Conservation (phyloP, 2,888 invertebrate genomes). For the Scelioninae gen. 1 region DNA sequence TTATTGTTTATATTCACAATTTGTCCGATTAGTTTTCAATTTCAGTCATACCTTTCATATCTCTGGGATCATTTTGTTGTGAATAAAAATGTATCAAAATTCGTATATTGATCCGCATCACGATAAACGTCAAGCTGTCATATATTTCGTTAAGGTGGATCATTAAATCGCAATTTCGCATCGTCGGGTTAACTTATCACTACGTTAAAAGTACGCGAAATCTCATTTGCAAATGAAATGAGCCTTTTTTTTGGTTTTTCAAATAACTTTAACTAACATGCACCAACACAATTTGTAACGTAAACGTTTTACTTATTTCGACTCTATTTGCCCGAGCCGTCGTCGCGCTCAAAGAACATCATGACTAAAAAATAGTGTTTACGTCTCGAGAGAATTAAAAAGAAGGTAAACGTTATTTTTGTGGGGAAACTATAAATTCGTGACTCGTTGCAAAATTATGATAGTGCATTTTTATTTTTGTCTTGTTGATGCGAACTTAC, state of each 20-base stretch:
- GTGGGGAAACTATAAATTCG: background rate
- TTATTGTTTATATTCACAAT: too few relatives aligned
- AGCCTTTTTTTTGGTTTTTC: conserved; percentile 25
- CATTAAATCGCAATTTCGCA: conserved; percentile 18
- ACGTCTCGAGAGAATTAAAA: conserved; percentile 17
- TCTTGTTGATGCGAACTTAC: too few relatives aligned
- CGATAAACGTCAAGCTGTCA: conserved; percentile 30
- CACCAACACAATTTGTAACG: conserved; percentile 32
- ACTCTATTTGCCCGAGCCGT: conserved; percentile 24
- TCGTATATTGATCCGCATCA: background rate
- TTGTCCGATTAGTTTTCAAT: too few relatives aligned
- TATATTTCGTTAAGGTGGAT: conserved; percentile 15
- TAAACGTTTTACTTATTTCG: conserved; percentile 42
- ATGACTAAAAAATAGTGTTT: conserved; percentile 15
- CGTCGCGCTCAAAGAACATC: conserved; percentile 23
- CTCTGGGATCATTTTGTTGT: background rate
- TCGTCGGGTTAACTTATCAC: conserved; percentile 18
- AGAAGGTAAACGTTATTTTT: conserved; percentile 14
- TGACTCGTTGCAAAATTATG: conserved; percentile 19
- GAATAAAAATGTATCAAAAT: conserved; percentile 5
- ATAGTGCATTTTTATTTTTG: background rate
- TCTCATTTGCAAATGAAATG: conserved; percentile 43
- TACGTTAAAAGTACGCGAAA: conserved; percentile 29
- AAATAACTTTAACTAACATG: conserved; percentile 46
- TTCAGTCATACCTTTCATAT: background rate